Evolutionary conservation across 2,888 invertebrate genomes (phyloP), one percentile per base, ranked within the genome.

Genomic region (Geophilus truncorum): DNA sequence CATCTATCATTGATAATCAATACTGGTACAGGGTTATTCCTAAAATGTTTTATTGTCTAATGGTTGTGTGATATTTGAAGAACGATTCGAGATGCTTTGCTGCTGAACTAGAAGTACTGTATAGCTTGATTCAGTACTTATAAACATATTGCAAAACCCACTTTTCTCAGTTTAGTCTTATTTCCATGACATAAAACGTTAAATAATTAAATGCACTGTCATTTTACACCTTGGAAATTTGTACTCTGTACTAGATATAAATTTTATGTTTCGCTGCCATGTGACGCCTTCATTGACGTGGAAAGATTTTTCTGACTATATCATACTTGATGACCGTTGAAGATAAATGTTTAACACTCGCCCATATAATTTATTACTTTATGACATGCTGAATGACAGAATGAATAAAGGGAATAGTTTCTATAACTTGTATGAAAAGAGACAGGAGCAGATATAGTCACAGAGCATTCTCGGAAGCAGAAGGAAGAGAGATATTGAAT

Each of bases 331-430:
- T 70, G 28, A 70, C 70, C 70, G 28, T 12, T 25, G 9, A 12
- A 70, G 70, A 70, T 28, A 25, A 62, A 21, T 70, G 70, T 70
- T 70, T 70, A 70, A 62, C 25, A 25, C 25, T 23, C 4, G 25
- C 62, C 6, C n/a, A n/a, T 25, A 15, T 6, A 25, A 62, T 25
- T 62, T 25, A 70, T n/a, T 70, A 28, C 0, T 70, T 28, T 70
- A 23, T 10, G 28, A 1, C 9, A 28, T 25, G 15, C 5, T 10
- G 70, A 70, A 70, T 70, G 70, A 70, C 70, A 28, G 25, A 12
- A 28, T 70, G 25, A 70, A 70, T 70, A 70, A 62, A 70, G 70
- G 10, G 70, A 70, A 70, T 70, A 12, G 70, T 70, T 25, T 70
- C 70, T 23, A 70, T 70, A 70, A 70, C 9, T 70, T 70, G 28